A percentile compares a stretch with the other conserved stretches of the same genome.
Evolutionary conservation across 2,113 vertebrate species (phyloP).

Genomic region (Malurus cyaneus): DNA sequence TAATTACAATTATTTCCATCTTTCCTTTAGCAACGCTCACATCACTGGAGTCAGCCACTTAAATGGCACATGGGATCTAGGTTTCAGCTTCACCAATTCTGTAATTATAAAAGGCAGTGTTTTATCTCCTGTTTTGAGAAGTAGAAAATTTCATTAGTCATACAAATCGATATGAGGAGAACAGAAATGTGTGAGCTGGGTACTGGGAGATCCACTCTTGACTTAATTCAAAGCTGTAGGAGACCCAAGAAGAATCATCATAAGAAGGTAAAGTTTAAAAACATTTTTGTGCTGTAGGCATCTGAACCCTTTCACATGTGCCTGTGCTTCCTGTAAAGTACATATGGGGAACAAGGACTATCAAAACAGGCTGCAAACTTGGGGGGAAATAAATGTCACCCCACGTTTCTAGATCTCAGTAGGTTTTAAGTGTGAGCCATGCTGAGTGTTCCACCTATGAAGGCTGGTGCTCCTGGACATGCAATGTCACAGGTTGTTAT

Average conservation of each 20-base stretch:
- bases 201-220: background rate
- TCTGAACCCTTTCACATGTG: background rate
- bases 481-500: rapidly evolving
- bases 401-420: background rate
- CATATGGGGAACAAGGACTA: background rate
- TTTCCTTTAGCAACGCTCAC: rapidly evolving
- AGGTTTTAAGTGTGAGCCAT: background rate
- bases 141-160: background rate
- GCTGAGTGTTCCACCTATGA: background rate
- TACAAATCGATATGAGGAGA: background rate
- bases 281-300: background rate
- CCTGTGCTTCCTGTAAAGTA: background rate
- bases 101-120: background rate
- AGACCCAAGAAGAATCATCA: background rate
- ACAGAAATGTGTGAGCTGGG: background rate
- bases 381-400: background rate
- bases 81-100: background rate
- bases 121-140: background rate
- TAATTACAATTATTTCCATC: background rate
- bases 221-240: background rate
- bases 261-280: background rate
- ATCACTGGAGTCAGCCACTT: background rate
- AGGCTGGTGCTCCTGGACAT: background rate
- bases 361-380: background rate
- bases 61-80: background rate